Evolutionary conservation across 2,888 invertebrate species (phyloP), one percentile per base, ranked within the genome.

Genomic region (Drosophila suboccidentalis): DNA sequence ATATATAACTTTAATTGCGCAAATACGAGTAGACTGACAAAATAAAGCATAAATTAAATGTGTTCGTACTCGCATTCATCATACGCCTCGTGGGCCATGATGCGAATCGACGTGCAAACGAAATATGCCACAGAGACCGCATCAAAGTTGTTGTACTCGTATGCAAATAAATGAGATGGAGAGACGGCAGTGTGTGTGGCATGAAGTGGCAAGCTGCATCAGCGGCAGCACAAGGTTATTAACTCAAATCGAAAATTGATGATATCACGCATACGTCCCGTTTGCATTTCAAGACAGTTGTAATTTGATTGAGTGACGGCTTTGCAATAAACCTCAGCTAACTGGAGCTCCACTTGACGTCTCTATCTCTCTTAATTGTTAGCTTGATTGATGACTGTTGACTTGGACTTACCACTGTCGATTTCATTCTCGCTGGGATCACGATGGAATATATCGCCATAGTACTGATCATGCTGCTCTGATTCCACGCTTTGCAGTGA

Each of bases 401-500:
- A 34, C 26, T 29, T 11, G 4, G 26, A 87, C 92, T 91, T 78
- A 92, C 92, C 92, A 71, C 85, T 87, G 67, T 91, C 91, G 36
- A 92, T 87, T 77, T 92, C 92, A 73, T 92, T 92, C 75, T 92
- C 92, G 58, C 90, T 89, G 32, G 92, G 92, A 90, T 92, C 91
- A 8, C 89, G 85, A 61, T 90, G 87, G 49, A 91, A 89, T 55
- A 92, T 93, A 92, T 94, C 94, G 71, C 93, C 93, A 81, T 94
- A 94, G 87, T 95, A 94, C 49, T 95, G 94, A 91, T 94, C 94
- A 46, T 96, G 94, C 86, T 95, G 95, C 89, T 96, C 95, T 47
- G 95, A 95, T 90, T 96, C 96, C 5, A 95, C 96, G 77, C 95
- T 95, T 91, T 96, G 95, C 86, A 96, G 74, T 19, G 79, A 86